Evolutionary conservation across 2,113 vertebrate genomes (phyloP), one percentile per base, ranked within the genome.

Genomic region (Oreamnos americanus): DNA sequence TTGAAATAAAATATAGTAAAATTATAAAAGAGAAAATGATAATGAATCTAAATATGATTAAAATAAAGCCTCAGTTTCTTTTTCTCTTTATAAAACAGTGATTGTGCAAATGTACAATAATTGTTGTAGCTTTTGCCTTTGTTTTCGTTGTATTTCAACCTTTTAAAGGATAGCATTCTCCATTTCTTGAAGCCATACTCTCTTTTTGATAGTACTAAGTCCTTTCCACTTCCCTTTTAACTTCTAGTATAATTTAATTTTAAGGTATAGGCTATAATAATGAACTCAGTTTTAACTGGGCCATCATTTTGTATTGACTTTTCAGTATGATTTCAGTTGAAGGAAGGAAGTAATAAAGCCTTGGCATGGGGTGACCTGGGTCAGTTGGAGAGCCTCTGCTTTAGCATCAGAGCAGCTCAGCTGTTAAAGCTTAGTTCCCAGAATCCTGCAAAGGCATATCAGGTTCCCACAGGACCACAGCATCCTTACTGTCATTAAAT

Each of bases 1-100:
- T 95, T 71, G 21, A 96, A 95, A 86, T 93, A 84, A 53, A 55
- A 4, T 93, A 28, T 64, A 94, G 53, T 76, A 45, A 97, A 49
- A 85, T 47, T 83, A 74, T 43, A 90, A 71, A 90, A 76, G 10
- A 78, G 17, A 89, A 79, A 81, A 90, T 87, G 55, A 45, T 94
- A 6, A 28, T 97, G 25, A 51, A 88, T 91, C 58, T 87, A 93
- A 89, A 62, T 55, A 47, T 89, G 51, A 60, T 85, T 95, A 14
- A 33, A 76, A 82, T 81, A 82, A 94, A 91, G 39, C 49, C 47
- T 76, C 49, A 84, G 36, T 36, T 57, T 89, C 28, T 84, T 82
- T 96, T 74, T 86, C 19, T 94, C 12, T 88, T 89, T 90, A 6
- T 51, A 55, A 49, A 81, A 51, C 3, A 87, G 39, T 36, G 36